Evolutionary conservation across 1,140 invertebrate genomes (phyloP).

Genomic region (Hypsibius dujardini): DNA sequence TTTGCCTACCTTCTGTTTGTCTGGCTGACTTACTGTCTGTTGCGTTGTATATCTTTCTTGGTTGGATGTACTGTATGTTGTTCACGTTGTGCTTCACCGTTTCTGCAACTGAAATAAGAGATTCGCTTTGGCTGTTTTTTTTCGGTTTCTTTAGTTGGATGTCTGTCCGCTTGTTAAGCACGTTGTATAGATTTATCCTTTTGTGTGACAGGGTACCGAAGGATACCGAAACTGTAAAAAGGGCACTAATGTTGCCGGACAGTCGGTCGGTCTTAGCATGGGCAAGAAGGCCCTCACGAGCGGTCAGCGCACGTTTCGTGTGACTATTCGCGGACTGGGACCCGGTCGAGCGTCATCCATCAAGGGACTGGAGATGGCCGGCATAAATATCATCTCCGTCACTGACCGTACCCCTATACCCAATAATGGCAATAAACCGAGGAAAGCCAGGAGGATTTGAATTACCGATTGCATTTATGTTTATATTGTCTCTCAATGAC

Average conservation of each 20-base stretch:
- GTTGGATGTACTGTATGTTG: no score
- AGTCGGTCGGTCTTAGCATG: constrained; percentile 65
- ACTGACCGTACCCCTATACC: constrained; percentile 68
- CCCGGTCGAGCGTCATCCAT: constrained; percentile 46
- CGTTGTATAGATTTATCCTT: constrained; percentile 24
- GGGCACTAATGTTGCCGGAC: constrained; percentile 85
- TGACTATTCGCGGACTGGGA: constrained; percentile 26
- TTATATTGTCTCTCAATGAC: not conserved
- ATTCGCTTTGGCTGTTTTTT: no score
- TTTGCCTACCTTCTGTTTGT: no score
- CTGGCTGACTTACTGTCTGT: no score
- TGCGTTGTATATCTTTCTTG: no score
- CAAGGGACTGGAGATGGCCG: constrained; percentile 74
- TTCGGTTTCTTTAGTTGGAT: no score
- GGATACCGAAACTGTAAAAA: constrained; percentile 86
- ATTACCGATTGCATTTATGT: not conserved
- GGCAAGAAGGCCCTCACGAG: constrained; percentile 33
- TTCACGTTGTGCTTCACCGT: no score
- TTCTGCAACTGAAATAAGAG: no score
- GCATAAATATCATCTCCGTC: constrained; percentile 67
- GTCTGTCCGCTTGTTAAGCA: no score
- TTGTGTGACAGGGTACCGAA: constrained; percentile 64
- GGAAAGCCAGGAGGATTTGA: constrained; percentile 23
- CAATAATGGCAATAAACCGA: constrained; percentile 42
- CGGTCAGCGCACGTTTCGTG: constrained; percentile 27